Base-by-base conservation (phyloP, 2,797 vertebrate genomes). In the Valencia hispanica region DNA sequence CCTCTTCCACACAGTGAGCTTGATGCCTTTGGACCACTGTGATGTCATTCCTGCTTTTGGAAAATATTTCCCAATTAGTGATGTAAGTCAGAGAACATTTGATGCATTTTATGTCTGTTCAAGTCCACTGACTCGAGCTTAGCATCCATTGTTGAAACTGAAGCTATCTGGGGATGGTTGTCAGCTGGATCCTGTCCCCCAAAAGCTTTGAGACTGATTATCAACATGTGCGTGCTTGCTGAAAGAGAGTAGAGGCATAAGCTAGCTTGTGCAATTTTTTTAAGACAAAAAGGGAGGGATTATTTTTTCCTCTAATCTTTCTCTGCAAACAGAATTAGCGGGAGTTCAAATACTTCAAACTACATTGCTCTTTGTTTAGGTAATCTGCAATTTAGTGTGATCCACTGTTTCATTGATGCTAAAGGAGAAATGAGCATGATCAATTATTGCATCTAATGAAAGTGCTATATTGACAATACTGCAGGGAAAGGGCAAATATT, bases 351-450 rank as follows among this genome's bases (percentile, higher is more conserved):
- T 69, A 34, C 55, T 68, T 74, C 7, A 71, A 81, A 18, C 55
- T 30, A 48, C 59, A 70, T 5, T 1, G 2, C 59, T 81, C 34
- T 80, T 47, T 79, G 80, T 73, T 61, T 79, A 71, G 36, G 43
- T 61, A 65, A 89, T 77, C 79, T 79, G 82, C 72, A 76, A 48
- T 80, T 86, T 72, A 82, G 43, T 78, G 80, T 74, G 69, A 80
- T n/a, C 7, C 12, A 41, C 3, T 27, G 74, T 79, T 83, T 79
- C 27, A 55, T 57, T 90, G 55, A 82, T 68, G 30, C 27, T 74
- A 70, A 74, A 45, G 34, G 72, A 73, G 68, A 57, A 79, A 77
- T 41, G 53, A 53, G 55, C 66, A 70, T 81, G 59, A 68, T 39
- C 74, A 50, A 76, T 78, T 81, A 41, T 12, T 48, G 55, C 2